phyloP scores from a whole-genome alignment of 2,797 vertebrate species.

The Alectoris magna region DNA sequence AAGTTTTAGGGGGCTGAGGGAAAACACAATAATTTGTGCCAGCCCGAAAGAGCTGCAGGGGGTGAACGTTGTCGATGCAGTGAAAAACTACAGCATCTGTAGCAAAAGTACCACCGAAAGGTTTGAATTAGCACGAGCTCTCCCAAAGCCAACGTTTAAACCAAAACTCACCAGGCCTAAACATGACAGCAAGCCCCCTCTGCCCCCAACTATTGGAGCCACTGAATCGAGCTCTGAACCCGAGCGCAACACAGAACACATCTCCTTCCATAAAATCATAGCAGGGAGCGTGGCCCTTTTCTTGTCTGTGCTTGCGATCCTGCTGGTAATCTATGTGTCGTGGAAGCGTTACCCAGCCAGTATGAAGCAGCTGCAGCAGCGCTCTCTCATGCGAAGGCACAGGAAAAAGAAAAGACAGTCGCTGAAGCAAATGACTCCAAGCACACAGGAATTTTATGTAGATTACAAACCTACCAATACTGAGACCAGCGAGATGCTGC shows the following conservation, averaged over 20 bases:
- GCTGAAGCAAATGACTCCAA: slow-evolving; percentile 86
- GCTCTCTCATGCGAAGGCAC: slow-evolving; percentile 89
- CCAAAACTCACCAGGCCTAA: slow-evolving; percentile 84
- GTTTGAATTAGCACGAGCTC: no score
- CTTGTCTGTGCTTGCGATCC: slow-evolving; percentile 97
- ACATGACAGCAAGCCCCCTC: slow-evolving; percentile 82
- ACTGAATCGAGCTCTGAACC: slow-evolving; percentile 75
- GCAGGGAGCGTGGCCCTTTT: slow-evolving; percentile 98
- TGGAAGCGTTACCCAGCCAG: slow-evolving; percentile 99
- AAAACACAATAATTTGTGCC: no score
- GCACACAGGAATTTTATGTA: slow-evolving; percentile 99
- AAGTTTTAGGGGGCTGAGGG: no score
- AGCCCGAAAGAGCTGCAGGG: no score
- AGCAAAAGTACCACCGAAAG: no score
- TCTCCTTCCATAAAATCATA: slow-evolving; percentile 99
- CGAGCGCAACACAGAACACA: slow-evolving; percentile 90
- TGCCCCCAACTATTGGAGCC: slow-evolving; percentile 79
- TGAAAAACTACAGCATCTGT: no score
- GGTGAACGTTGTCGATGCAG: no score
- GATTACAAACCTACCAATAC: slow-evolving; percentile 98
- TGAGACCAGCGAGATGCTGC: slow-evolving; percentile 96
- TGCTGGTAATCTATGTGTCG: slow-evolving; percentile 98
- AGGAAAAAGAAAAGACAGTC: slow-evolving; percentile 94
- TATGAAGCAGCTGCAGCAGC: slow-evolving; percentile 98
- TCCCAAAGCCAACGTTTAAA: slow-evolving; percentile 82